phyloP scores from a whole-genome alignment of 2,888 invertebrate species.

The Marasmarcha lunaedactyla region DNA sequence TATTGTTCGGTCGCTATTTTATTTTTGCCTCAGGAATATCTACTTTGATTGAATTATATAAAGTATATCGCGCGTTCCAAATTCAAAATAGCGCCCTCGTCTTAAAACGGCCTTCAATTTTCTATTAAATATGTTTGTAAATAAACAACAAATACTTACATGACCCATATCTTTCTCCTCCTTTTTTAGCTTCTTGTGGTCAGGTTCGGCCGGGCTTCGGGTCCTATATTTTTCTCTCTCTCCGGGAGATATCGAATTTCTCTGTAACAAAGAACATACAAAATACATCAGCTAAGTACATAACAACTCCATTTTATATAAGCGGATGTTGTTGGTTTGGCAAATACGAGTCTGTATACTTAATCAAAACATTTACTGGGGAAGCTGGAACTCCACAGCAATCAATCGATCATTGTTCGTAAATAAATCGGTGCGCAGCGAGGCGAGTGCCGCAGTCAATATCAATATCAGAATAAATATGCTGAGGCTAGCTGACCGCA shows the following conservation, averaged over 20 bases:
- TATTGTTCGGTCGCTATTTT: no score
- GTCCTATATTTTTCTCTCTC: constrained; percentile 87
- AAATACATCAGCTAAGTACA: constrained; percentile 22
- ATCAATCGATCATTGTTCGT: constrained; percentile 70
- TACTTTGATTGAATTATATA: no score
- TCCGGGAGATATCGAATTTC: constrained; percentile 88
- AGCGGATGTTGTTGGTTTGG: constrained; percentile 35
- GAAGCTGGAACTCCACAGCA: constrained; percentile 52
- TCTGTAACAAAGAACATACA: constrained; percentile 70
- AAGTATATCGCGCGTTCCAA: no score
- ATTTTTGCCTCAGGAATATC: no score
- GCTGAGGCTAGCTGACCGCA: constrained; percentile 70
- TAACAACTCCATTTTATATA: constrained; percentile 18
- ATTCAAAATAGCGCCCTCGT: no score
- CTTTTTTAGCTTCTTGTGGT: constrained; percentile 81
- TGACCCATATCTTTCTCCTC: constrained; percentile 87
- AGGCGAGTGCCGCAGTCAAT: constrained; percentile 63
- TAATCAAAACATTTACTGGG: constrained; percentile 63
- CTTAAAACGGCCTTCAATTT: no score
- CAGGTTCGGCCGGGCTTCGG: constrained; percentile 80
- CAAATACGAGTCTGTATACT: constrained; percentile 56
- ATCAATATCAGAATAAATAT: constrained; percentile 71
- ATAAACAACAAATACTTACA: no score
- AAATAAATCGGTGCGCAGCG: constrained; percentile 66
- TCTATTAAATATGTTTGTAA: no score